Percentiles rank a stretch among this genome's conserved stretches.
Evolutionary conservation across 2,113 vertebrate genomes (phyloP).

Genomic region (Sander lucioperca): DNA sequence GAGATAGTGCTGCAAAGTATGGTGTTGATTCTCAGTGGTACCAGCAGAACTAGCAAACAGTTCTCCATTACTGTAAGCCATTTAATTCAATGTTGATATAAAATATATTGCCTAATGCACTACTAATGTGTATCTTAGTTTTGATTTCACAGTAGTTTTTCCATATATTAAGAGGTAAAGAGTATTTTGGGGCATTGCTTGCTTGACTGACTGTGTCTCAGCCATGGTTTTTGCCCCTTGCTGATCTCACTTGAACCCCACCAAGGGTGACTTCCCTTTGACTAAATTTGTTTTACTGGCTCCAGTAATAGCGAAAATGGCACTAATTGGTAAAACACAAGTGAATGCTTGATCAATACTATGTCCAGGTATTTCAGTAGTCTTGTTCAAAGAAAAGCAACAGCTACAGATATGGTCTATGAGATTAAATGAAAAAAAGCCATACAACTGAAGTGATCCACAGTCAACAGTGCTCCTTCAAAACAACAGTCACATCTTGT

Average conservation of each 20-base stretch:
- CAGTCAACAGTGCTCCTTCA: background rate
- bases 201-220: background rate
- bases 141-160: background rate
- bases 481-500: background rate
- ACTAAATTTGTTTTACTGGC: background rate
- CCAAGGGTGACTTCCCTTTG: no score
- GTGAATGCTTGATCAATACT: background rate
- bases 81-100: background rate
- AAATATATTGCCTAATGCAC: background rate
- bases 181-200: background rate
- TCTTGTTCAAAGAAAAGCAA: no score
- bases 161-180: background rate
- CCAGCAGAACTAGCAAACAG: background rate
- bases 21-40: slow-evolving; percentile 1
- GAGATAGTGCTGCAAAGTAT: background rate
- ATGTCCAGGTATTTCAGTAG: background rate
- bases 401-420: background rate
- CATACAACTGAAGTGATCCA: background rate
- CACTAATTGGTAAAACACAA: background rate
- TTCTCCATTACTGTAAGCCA: background rate
- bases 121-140: no score
- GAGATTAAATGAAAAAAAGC: background rate
- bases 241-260: background rate
- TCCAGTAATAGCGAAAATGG: background rate
- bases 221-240: background rate